A percentile compares a stretch with the other conserved stretches of the same genome.
phyloP scores from a whole-genome alignment of 2,113 vertebrate genomes.

The Anarrhichthys ocellatus region DNA sequence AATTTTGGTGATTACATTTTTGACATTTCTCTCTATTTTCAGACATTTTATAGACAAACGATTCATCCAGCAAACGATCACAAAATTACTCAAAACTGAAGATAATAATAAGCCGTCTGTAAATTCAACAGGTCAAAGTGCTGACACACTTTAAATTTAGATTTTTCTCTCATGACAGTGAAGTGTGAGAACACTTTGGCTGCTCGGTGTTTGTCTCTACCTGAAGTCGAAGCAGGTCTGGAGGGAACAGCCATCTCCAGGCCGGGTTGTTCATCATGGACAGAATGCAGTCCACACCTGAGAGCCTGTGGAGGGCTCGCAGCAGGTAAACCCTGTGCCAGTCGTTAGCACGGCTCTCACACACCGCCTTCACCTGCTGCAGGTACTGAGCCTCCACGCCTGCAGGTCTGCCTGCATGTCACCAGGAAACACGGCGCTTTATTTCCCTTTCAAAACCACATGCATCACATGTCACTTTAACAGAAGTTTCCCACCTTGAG shows the following conservation, averaged over 20 bases:
- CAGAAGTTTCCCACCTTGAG: constrained; percentile 39
- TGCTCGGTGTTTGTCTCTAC: constrained; percentile 44
- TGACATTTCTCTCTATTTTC: not conserved
- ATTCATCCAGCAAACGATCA: not conserved
- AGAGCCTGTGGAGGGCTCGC: constrained; percentile 68
- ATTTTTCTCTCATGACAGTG: not conserved
- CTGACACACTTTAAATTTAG: no score
- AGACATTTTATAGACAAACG: not conserved
- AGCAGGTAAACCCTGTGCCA: constrained; percentile 83
- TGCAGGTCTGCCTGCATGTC: constrained; percentile 8
- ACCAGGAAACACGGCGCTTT: not conserved
- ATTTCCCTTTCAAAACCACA: not conserved
- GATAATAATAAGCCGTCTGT: not conserved
- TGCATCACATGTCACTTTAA: not conserved
- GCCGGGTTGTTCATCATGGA: constrained; percentile 63
- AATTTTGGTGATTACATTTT: not conserved
- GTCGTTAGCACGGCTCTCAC: constrained; percentile 67
- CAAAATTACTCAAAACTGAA: not conserved
- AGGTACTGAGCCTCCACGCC: constrained; percentile 51
- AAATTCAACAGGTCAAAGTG: no score
- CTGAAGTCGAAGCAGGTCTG: constrained; percentile 70
- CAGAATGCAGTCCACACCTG: constrained; percentile 66
- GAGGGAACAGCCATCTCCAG: constrained; percentile 78
- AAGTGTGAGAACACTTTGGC: not conserved
- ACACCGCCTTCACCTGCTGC: constrained; percentile 74